A percentile compares a stretch with the other conserved stretches of the same genome.
Evolutionary conservation across 1,140 invertebrate species (phyloP).

Genomic region (Tenebrio molitor): DNA sequence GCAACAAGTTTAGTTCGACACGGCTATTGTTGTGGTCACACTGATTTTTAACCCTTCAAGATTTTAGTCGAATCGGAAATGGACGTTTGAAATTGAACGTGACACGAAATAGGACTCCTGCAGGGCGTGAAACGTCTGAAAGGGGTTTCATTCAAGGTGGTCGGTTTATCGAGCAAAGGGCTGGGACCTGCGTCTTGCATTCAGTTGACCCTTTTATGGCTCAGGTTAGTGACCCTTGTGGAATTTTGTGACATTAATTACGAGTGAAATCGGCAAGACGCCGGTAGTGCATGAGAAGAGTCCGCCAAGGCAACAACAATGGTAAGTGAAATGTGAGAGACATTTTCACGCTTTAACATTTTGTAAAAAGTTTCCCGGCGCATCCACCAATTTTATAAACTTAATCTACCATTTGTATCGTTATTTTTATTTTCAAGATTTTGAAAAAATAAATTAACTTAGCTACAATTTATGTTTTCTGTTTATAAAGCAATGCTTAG

Average conservation of each 20-base stretch:
- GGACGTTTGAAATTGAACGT: background rate
- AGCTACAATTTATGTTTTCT: too few species aligned
- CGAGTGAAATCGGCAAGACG: conserved; percentile 7
- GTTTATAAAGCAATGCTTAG: too few species aligned
- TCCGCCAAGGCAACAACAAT: background rate
- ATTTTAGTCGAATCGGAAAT: background rate
- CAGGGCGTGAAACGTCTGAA: background rate
- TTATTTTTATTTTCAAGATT: too few species aligned
- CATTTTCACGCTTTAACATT: background rate
- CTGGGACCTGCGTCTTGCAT: conserved; percentile 26
- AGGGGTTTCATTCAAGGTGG: background rate
- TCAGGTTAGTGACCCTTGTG: conserved; percentile 42
- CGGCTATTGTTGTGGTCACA: conserved; percentile 45
- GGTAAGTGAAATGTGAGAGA: conserved; percentile 11
- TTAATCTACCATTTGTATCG: too few species aligned
- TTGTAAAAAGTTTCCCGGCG: conserved; percentile 18
- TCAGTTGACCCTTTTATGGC: conserved; percentile 24
- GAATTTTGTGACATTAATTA: conserved; percentile 38
- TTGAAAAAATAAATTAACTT: too few species aligned
- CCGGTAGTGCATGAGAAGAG: conserved; percentile 30
- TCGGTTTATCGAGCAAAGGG: conserved; percentile 6
- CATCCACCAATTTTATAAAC: conserved; percentile 37
- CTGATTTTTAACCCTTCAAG: conserved; percentile 38
- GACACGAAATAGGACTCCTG: background rate
- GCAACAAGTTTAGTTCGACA: conserved; percentile 60